phyloP scores from a whole-genome alignment of 23 tunicate genomes.

The Ascidia mentula region DNA sequence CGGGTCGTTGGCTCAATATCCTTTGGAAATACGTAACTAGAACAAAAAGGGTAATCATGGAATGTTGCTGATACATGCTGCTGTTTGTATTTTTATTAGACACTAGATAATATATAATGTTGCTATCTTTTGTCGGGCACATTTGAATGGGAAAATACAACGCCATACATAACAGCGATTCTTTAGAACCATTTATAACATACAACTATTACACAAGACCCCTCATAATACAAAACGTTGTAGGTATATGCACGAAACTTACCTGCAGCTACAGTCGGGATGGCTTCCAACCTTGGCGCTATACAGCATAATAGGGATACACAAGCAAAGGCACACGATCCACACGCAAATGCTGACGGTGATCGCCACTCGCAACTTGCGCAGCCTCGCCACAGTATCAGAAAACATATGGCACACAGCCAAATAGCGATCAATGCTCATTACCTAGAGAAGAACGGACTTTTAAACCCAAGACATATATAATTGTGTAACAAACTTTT shows the following conservation, averaged over 20 bases:
- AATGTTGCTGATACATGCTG: no score
- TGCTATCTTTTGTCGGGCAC: no score
- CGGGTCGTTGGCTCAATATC: background rate
- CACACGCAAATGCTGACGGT: constrained; percentile 39
- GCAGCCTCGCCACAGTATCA: constrained; percentile 28
- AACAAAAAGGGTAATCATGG: no score
- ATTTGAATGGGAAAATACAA: no score
- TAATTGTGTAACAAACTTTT: no score
- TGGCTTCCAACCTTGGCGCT: constrained; percentile 35
- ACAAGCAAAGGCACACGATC: constrained; percentile 35
- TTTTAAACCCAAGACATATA: no score
- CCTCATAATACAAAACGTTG: no score
- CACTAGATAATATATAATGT: background rate
- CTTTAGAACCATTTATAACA: no score
- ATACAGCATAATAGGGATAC: constrained; percentile 72
- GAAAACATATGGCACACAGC: constrained; percentile 85
- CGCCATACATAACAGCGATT: no score
- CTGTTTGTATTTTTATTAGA: no score
- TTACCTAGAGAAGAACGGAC: constrained; percentile 39
- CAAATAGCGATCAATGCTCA: constrained; percentile 81
- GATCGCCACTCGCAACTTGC: constrained; percentile 29
- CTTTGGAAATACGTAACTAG: background rate
- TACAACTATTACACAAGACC: no score
- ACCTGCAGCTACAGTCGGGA: constrained; percentile 77
- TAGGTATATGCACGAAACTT: constrained; percentile 10